phyloP scores from a whole-genome alignment of 2,797 vertebrate species.

The Tokudaia tokunoshimensis region DNA sequence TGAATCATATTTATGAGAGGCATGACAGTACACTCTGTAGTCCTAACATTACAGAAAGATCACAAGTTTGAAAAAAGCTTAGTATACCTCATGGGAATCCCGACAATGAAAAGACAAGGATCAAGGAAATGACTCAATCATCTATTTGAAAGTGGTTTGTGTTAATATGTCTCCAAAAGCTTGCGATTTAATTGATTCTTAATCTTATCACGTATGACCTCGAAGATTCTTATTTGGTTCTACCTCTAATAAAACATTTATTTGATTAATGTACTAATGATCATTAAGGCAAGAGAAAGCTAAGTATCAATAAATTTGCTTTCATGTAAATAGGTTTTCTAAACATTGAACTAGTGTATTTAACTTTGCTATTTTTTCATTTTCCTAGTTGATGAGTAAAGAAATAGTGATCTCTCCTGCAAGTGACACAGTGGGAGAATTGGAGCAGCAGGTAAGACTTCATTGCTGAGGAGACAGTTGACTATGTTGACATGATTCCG shows the following conservation, averaged over 20 bases:
- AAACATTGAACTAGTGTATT: constrained; percentile 12
- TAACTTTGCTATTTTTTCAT: constrained; percentile 75
- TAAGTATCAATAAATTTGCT: constrained; percentile 52
- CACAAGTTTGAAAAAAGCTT: background rate
- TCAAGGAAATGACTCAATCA: background rate
- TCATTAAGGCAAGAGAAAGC: constrained; percentile 46
- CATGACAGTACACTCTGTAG: background rate
- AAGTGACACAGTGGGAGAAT: constrained; percentile 91
- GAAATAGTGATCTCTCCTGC: constrained; percentile 89
- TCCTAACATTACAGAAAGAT: background rate
- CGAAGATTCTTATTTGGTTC: constrained; percentile 50
- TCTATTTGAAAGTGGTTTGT: background rate
- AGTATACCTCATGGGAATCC: background rate
- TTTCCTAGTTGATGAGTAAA: constrained; percentile 95
- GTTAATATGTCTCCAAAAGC: constrained; percentile 1
- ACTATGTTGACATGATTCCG: background rate
- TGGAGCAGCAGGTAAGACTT: constrained; percentile 94
- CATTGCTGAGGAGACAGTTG: background rate
- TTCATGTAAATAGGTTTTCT: constrained; percentile 27
- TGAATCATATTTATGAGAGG: background rate
- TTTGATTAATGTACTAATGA: constrained; percentile 10
- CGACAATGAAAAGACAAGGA: background rate
- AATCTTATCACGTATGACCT: background rate
- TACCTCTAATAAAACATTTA: constrained; percentile 52
- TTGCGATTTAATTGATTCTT: constrained; percentile 12